phyloP scores from a whole-genome alignment of 2,113 vertebrate species.

The Felis chaus region DNA sequence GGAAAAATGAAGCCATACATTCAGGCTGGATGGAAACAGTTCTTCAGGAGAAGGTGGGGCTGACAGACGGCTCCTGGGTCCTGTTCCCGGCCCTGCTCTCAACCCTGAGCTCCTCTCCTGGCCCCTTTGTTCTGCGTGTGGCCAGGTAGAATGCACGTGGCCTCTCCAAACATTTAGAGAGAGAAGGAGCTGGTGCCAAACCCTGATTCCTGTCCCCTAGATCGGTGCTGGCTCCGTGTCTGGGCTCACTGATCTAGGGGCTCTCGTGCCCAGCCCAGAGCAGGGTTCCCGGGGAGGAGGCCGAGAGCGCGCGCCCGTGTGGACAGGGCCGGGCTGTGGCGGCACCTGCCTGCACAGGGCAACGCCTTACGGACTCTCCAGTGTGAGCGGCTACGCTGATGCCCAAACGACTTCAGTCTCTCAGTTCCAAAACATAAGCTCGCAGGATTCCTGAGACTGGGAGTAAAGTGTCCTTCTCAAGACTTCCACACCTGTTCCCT shows the following conservation, averaged over 20 bases:
- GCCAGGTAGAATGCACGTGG: background rate
- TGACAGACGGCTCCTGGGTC: background rate
- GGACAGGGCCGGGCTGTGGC: background rate
- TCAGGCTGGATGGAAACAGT: background rate
- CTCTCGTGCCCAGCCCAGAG: background rate
- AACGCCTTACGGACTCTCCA: rapidly evolving
- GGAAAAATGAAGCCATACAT: background rate
- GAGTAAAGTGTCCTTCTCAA: background rate
- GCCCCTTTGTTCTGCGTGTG: background rate
- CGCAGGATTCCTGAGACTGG: background rate
- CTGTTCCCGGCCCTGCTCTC: background rate
- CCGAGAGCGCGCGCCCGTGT: rapidly evolving
- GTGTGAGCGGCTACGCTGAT: background rate
- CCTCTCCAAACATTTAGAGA: background rate
- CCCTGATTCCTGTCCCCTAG: background rate
- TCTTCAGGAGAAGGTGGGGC: background rate
- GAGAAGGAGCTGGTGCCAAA: background rate
- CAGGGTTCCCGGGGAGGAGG: background rate
- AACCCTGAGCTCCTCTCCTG: background rate
- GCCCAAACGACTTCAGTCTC: background rate
- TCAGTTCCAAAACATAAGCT: background rate
- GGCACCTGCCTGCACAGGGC: too few relatives aligned
- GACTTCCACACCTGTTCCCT: background rate
- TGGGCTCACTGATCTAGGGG: background rate
- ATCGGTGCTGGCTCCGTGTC: background rate